phyloP scores from a whole-genome alignment of 2,888 invertebrate species.

The Carabus problematicus region DNA sequence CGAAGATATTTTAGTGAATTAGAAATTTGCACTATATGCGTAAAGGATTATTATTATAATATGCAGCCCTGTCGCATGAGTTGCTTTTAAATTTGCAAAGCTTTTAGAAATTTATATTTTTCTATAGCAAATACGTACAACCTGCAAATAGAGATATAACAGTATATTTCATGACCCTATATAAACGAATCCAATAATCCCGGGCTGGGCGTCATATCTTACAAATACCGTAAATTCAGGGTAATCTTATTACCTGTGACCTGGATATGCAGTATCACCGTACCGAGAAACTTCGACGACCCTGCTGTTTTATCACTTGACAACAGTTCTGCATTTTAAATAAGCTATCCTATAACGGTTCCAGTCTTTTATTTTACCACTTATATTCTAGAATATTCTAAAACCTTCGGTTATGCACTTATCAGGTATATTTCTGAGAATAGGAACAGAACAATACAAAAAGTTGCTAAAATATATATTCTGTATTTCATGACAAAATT shows the following conservation, averaged over 20 bases:
- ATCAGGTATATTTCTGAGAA: too few species aligned
- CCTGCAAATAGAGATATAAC: too few species aligned
- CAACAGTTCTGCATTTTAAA: neutral
- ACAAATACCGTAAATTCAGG: slow-evolving; percentile 10
- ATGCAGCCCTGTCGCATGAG: too few species aligned
- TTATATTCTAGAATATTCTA: slow-evolving; percentile 3
- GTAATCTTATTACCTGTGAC: slow-evolving; percentile 25
- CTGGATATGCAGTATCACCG: slow-evolving; percentile 16
- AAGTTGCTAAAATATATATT: slow-evolving; percentile 39
- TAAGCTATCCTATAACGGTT: slow-evolving; percentile 11
- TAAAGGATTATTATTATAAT: too few species aligned
- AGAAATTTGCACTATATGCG: too few species aligned
- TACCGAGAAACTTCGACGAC: slow-evolving; percentile 5
- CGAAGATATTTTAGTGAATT: too few species aligned
- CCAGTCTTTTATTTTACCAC: neutral
- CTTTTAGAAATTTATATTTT: too few species aligned
- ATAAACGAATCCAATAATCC: slow-evolving; percentile 16
- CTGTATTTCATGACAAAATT: slow-evolving; percentile 39
- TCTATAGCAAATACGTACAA: too few species aligned
- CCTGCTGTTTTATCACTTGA: neutral
- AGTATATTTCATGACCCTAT: too few species aligned
- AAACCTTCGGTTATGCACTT: neutral
- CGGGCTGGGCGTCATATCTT: slow-evolving; percentile 19
- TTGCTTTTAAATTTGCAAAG: too few species aligned
- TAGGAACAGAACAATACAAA: slow-evolving; percentile 13